phyloP scores from a whole-genome alignment of 2,113 vertebrate genomes.

The Tamias sibiricus region DNA sequence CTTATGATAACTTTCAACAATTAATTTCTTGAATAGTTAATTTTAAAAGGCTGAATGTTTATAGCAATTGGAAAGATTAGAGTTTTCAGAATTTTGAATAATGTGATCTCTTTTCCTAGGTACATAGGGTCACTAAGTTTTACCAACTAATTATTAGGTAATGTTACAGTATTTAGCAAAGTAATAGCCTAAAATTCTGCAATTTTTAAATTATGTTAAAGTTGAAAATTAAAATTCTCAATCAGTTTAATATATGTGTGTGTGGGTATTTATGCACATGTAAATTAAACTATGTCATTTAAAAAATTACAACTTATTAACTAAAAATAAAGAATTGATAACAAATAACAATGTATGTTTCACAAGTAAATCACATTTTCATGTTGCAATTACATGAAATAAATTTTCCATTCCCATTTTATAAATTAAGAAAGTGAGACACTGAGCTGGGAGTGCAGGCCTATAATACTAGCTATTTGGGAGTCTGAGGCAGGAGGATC shows the following conservation, averaged over 20 bases:
- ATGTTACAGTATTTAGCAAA: background rate
- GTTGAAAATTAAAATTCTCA: background rate
- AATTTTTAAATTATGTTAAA: background rate
- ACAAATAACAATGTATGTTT: background rate
- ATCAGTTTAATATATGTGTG: background rate
- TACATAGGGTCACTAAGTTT: background rate
- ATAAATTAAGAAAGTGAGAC: background rate
- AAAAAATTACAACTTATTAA: background rate
- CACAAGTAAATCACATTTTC: background rate
- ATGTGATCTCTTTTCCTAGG: background rate
- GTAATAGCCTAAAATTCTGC: background rate
- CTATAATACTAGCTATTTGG: background rate
- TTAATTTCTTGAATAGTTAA: background rate
- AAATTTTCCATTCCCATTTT: background rate
- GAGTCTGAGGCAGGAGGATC: background rate
- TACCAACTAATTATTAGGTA: background rate
- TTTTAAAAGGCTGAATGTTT: background rate
- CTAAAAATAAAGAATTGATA: background rate
- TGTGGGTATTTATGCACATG: background rate
- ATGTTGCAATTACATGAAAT: background rate
- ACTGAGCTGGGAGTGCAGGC: background rate
- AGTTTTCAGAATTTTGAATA: background rate
- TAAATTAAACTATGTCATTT: too few relatives aligned
- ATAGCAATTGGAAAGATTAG: background rate
- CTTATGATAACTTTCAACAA: background rate